A percentile compares a stretch with the other conserved stretches of the same genome.
Conservation (phyloP, 1,140 invertebrate species). For the Caerostris darwini region DNA sequence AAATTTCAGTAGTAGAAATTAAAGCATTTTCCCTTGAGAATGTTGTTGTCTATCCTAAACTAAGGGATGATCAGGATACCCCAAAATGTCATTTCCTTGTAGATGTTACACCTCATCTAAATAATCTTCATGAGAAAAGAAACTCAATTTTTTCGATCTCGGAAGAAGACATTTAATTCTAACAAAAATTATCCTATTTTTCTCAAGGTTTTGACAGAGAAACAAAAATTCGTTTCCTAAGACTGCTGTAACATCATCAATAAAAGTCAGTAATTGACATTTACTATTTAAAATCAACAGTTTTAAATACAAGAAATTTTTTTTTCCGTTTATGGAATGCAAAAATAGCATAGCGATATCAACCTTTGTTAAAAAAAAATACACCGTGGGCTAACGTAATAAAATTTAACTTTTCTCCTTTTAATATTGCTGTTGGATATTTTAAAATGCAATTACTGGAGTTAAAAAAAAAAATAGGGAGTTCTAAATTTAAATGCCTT, state of each 20-base stretch:
- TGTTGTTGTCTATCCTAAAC: too few species aligned
- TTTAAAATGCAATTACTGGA: constrained; percentile 42
- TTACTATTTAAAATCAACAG: constrained; percentile 22
- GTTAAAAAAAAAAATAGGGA: neutral
- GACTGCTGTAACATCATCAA: constrained; percentile 3
- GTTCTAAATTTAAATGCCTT: too few species aligned
- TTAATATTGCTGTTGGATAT: neutral
- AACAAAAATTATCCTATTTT: constrained; percentile 28
- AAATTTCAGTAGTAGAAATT: too few species aligned
- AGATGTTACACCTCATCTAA: neutral
- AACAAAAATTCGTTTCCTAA: neutral
- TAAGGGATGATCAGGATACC: neutral
- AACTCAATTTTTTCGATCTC: constrained; percentile 52
- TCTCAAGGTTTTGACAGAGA: neutral
- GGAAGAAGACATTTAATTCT: constrained; percentile 11
- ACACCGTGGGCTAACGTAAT: neutral
- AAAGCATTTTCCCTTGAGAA: too few species aligned
- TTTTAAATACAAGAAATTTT: constrained; percentile 38
- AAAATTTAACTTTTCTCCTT: constrained; percentile 28
- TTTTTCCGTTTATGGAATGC: neutral
- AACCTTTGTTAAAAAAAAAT: neutral
- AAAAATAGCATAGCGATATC: neutral
- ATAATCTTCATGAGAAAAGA: neutral
- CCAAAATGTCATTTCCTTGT: neutral
- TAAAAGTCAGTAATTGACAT: neutral